Evolutionary conservation across 2,888 invertebrate species (phyloP), one percentile per base, ranked within the genome.

Genomic region (Cyaniris semiargus): DNA sequence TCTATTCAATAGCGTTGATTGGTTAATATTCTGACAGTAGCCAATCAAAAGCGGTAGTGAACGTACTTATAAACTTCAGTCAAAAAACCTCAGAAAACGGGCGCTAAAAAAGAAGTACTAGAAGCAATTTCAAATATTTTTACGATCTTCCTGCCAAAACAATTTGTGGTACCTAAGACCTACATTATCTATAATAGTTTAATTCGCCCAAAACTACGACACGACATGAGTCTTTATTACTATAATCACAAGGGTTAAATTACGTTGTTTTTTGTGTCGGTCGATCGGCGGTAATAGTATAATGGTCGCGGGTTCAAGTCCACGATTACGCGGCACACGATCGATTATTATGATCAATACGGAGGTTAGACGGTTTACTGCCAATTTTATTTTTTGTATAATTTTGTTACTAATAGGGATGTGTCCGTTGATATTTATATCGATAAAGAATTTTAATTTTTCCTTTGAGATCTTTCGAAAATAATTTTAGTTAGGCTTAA

Each of bases 311-410:
- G 90, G 90, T 91, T 89, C 89, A 91, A 90, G 89, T 90, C 92
- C 84, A 90, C 93, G 92, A 93, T 94, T 93, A 93, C 92, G 89
- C 86, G 93, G 93, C 93, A 94, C 94, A 94, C 94, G 94, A 93
- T 93, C 93, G 93, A 93, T 93, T 93, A 93, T 91, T 91, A 90
- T 93, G 93, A 93, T 94, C 94, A 92, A 94, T 93, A 92, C 92
- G 88, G 93, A 90, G 93, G 93, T 92, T 92, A 92, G 93, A 89
- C 89, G 92, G 91, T 91, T 90, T 89, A 89, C 91, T 92, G 93
- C 91, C 92, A 93, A 93, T 93, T 93, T 92, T 90, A 89, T 92
- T 92, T 89, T 88, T 88, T 85, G 86, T 86, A 88, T 85, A 88
- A 88, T 88, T 90, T 89, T 86, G 89, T 88, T 86, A 89, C 88